A percentile compares a stretch with the other conserved stretches of the same genome.
phyloP scores from a whole-genome alignment of 2,888 invertebrate genomes.

The Cerastoderma edule region DNA sequence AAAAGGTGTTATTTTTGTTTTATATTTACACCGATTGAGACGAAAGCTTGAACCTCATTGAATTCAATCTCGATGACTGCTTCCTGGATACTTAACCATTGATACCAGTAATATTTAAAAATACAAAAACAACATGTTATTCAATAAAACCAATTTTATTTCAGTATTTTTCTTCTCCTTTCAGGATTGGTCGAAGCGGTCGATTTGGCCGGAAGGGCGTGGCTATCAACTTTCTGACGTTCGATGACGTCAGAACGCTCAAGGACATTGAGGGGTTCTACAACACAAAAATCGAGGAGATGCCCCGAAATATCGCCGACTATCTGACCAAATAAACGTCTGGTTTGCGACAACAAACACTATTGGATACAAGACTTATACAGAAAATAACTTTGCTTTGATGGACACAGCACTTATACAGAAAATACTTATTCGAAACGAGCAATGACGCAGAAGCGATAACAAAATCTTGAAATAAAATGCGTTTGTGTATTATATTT shows the following conservation, averaged over 20 bases:
- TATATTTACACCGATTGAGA: too few species aligned
- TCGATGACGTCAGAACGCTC: constrained; percentile 95
- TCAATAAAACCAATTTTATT: neutral
- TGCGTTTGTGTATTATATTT: neutral
- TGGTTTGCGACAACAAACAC: too few species aligned
- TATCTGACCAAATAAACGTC: constrained; percentile 33
- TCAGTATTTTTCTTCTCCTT: constrained; percentile 76
- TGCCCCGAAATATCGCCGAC: constrained; percentile 99
- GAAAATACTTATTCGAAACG: neutral
- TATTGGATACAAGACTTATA: too few species aligned
- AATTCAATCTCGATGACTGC: too few species aligned
- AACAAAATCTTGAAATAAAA: neutral
- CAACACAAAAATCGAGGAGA: constrained; percentile 98
- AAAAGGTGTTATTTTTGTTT: too few species aligned
- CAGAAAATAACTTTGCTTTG: neutral
- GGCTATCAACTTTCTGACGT: constrained; percentile 99
- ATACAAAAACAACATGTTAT: neutral
- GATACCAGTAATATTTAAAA: too few species aligned
- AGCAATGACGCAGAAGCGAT: neutral
- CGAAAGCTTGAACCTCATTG: too few species aligned
- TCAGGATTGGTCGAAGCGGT: constrained; percentile 99
- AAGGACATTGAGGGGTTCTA: constrained; percentile 99
- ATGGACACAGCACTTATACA: neutral
- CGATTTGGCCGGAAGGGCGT: constrained; percentile 99
- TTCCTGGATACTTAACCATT: too few species aligned